phyloP scores from a whole-genome alignment of 2,797 vertebrate species.

The Gephyroberyx darwinii region DNA sequence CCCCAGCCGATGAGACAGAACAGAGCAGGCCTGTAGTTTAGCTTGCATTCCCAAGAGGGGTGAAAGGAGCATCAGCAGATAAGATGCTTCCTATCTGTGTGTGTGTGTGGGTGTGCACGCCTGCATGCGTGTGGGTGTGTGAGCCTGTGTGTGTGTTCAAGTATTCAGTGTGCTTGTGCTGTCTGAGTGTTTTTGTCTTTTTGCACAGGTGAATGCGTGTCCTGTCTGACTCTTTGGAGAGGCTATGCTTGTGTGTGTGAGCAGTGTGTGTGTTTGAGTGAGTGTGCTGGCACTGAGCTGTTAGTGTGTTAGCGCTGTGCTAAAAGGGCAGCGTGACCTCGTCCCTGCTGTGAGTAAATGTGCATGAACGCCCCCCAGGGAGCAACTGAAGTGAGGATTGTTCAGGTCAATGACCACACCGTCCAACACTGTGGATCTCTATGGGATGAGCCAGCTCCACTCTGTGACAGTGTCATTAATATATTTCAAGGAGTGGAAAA shows the following conservation, averaged over 20 bases:
- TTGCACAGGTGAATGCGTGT: constrained; percentile 51
- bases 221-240: constrained; percentile 41
- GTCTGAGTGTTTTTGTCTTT: constrained; percentile 48
- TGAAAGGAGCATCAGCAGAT: constrained; percentile 42
- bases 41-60: constrained; percentile 28
- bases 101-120: constrained; percentile 1
- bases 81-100: constrained; percentile 37
- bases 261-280: constrained; percentile 20
- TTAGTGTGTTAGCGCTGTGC: constrained; percentile 55
- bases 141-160: constrained; percentile 12
- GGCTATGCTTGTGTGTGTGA: not conserved
- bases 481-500: constrained; percentile 62
- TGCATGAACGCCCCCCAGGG: constrained; percentile 71
- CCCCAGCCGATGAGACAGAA: constrained; percentile 28
- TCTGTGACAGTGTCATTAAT: constrained; percentile 68
- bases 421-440: constrained; percentile 48
- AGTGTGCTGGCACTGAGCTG: constrained; percentile 17
- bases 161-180: constrained; percentile 17
- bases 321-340: constrained; percentile 75
- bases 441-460: constrained; percentile 50
- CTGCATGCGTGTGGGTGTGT: constrained; percentile 1
- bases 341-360: constrained; percentile 68
- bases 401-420: constrained; percentile 70
- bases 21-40: constrained; percentile 46
- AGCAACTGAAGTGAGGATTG: constrained; percentile 61